These are phyloP conservation scores for Gadus chalcogrammus DNA, from an alignment of 2,113 vertebrate genomes.

Conservation along the genomic window DNA sequence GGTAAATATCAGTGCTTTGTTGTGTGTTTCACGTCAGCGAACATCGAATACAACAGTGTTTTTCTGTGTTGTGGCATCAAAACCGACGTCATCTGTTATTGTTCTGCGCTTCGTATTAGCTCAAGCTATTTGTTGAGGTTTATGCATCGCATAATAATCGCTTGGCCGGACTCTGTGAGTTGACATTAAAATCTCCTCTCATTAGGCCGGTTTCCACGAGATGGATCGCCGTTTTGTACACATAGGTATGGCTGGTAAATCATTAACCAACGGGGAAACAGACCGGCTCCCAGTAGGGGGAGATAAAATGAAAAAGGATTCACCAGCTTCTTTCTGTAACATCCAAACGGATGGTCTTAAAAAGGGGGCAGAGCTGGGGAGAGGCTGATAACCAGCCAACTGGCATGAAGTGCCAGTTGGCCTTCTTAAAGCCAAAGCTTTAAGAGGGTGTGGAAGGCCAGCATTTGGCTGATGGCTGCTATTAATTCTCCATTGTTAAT, in stretches of 20 bases:
- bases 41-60: conserved; percentile 25
- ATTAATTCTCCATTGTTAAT: conserved; percentile 1
- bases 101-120: background rate
- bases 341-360: background rate
- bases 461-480: background rate
- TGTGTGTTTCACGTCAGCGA: conserved; percentile 31
- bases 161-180: conserved; percentile 24
- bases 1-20: conserved; percentile 47
- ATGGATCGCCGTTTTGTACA: conserved; percentile 24
- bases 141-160: conserved; percentile 41
- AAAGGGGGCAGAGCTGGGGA: too few relatives aligned
- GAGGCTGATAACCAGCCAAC: background rate
- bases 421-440: background rate
- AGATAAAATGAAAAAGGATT: too few relatives aligned
- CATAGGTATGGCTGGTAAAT: conserved; percentile 41
- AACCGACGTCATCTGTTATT: conserved; percentile 39
- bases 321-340: background rate
- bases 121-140: conserved; percentile 30
- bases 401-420: background rate
- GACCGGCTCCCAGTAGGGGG: background rate
- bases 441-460: background rate
- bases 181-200: conserved; percentile 27
- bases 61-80: conserved; percentile 18
- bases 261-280: conserved; percentile 45
- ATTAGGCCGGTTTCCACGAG: conserved; percentile 18